Evolutionary conservation across 2,113 vertebrate species (phyloP), one percentile per base, ranked within the genome.

Genomic region (Macroglossus sobrinus): DNA sequence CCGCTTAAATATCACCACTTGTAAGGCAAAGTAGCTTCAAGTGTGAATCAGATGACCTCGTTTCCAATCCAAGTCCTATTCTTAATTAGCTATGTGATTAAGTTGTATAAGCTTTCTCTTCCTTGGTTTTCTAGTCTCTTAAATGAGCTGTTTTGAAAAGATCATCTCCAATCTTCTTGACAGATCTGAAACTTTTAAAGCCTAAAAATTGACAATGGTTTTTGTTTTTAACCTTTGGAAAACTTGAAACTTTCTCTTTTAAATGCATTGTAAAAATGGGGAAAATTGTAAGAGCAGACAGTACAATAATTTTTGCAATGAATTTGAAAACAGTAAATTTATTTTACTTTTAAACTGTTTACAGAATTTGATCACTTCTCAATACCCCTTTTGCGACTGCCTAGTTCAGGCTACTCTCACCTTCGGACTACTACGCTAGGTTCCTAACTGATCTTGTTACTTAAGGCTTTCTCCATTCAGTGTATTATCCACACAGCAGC

Each of bases 81-180:
- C 59, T 12, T 89, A 55, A 71, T 78, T 84, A 63, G 26, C 55
- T 57, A 13, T 19, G 26, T 30, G 11, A 61, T 79, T 45, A 80
- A 80, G 35, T 85, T 66, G n/a, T 4, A 18, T 1, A 59, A 57
- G 0, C 5, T 45, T 84, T 87, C 33, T 86, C 12, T 84, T 53
- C 19, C 43, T 86, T 89, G 35, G 6, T 53, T 91, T 76, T 35
- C 59, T 78, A 55, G 8, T 93, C 30, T 71, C 24, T 72, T n/a
- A 94, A 96, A 79, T 66, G 61, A 96, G 4, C 2, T 35, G 5
- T 75, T 96, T 90, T 16, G 33, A 71, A 86, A 95, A 79, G 9
- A 43, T 87, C 28, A 64, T 11, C 28, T 68, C 15, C 18, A 81
- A 2, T 85, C 28, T 22, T 50, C 16, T 40, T 85, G 33, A 78